Percentiles rank a stretch among this genome's conserved stretches.
phyloP scores from a whole-genome alignment of 2,797 vertebrate genomes.

The Aotus griseimembra region DNA sequence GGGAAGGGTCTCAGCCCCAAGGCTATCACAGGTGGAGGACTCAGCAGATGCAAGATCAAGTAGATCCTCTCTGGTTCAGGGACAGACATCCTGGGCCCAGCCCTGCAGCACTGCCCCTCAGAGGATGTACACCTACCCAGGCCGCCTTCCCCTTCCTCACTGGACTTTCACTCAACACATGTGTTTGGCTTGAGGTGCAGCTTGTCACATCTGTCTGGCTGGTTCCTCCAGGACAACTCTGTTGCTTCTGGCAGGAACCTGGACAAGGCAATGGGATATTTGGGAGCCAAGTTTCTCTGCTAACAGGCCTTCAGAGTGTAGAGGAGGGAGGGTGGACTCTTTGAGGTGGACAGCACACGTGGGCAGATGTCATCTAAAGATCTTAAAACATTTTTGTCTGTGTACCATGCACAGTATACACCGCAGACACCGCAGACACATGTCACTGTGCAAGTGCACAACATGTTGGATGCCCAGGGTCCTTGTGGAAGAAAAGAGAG shows the following conservation, averaged over 20 bases:
- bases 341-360: not conserved
- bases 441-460: not conserved
- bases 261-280: not conserved
- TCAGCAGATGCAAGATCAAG: slow-evolving; percentile 79
- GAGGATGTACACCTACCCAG: not conserved
- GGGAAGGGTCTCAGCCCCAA: not conserved
- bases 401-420: not conserved
- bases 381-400: not conserved
- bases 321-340: not conserved
- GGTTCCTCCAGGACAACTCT: slow-evolving; percentile 64
- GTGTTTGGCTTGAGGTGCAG: slow-evolving; percentile 75
- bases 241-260: slow-evolving; percentile 67
- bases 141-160: slow-evolving; percentile 50
- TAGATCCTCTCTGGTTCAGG: slow-evolving; percentile 74
- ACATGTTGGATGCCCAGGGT: not conserved
- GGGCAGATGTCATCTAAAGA: not conserved
- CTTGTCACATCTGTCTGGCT: slow-evolving; percentile 70
- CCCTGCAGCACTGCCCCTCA: not conserved
- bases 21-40: not conserved
- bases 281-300: not conserved
- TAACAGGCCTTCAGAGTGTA: not conserved
- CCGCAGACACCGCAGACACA: not conserved
- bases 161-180: slow-evolving; percentile 76
- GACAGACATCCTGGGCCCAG: slow-evolving; percentile 76
- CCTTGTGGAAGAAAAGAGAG: not conserved